Percentiles rank a stretch among this genome's conserved stretches.
phyloP scores from a whole-genome alignment of 2,888 invertebrate genomes.

The Melanostoma scalare region DNA sequence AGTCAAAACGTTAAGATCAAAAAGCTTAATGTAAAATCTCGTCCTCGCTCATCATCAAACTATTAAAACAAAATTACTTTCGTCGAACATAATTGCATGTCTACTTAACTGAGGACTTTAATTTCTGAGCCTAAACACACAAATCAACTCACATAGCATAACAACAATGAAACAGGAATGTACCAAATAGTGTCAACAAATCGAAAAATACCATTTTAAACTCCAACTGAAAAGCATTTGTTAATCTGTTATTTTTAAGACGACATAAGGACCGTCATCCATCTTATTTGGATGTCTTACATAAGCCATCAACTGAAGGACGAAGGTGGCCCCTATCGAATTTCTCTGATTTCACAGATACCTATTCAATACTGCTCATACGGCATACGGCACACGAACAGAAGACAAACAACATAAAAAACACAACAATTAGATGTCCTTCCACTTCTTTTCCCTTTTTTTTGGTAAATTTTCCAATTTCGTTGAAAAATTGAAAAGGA shows the following conservation, averaged over 20 bases:
- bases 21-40: too few relatives aligned
- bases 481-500: slow-evolving; percentile 44
- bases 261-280: slow-evolving; percentile 44
- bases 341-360: slow-evolving; percentile 46
- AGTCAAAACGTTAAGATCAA: too few relatives aligned
- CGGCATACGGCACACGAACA: slow-evolving; percentile 64
- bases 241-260: slow-evolving; percentile 29
- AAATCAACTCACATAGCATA: too few relatives aligned
- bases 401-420: slow-evolving; percentile 20
- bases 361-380: slow-evolving; percentile 28
- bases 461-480: slow-evolving; percentile 33
- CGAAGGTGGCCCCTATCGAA: slow-evolving; percentile 59
- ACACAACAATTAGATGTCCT: slow-evolving; percentile 57
- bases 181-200: slow-evolving; percentile 9
- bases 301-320: slow-evolving; percentile 43
- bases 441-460: slow-evolving; percentile 14
- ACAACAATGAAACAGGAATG: background rate
- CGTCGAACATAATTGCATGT: too few relatives aligned
- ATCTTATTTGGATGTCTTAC: slow-evolving; percentile 17
- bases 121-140: too few relatives aligned
- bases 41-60: too few relatives aligned
- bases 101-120: too few relatives aligned
- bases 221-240: slow-evolving; percentile 24
- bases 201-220: slow-evolving; percentile 17
- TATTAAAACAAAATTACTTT: too few relatives aligned